Evolutionary conservation across 2,888 invertebrate species (phyloP).

Genomic region (Pterobdella sp.): DNA sequence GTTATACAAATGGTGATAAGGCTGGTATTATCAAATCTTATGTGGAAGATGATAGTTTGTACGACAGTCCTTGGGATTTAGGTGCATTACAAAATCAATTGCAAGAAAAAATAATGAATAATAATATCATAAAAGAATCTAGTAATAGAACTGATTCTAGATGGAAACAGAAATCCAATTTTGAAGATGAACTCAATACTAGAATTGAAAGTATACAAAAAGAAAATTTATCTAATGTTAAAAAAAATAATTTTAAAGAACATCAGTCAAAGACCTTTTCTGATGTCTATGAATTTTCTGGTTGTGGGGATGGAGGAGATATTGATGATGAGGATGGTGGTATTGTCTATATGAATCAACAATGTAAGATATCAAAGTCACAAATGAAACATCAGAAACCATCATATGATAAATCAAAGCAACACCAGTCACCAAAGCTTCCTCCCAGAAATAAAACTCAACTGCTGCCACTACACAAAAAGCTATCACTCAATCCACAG

Average conservation of each 20-base stretch:
- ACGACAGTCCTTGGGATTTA: slow-evolving; percentile 25
- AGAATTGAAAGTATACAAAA: neutral
- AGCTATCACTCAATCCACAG: neutral
- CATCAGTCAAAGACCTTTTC: neutral
- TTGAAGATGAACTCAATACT: neutral
- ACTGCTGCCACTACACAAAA: neutral
- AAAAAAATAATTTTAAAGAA: slow-evolving; percentile 4
- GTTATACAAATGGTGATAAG: neutral
- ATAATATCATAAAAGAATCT: neutral
- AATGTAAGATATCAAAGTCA: neutral
- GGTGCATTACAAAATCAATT: slow-evolving; percentile 22
- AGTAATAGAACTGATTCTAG: neutral
- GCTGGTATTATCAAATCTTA: neutral
- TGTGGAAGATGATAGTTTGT: slow-evolving; percentile 2
- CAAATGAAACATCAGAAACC: neutral
- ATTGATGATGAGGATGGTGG: neutral
- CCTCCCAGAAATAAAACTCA: slow-evolving; percentile 1
- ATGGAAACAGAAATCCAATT: neutral
- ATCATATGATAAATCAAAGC: neutral
- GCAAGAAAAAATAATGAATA: slow-evolving; percentile 22
- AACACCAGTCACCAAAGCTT: neutral
- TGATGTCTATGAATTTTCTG: slow-evolving; percentile 3
- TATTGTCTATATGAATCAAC: neutral
- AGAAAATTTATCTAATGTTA: neutral
- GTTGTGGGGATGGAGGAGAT: neutral